Percentiles rank a stretch among this genome's conserved stretches.
Conservation (phyloP, 2,113 vertebrate genomes). For the Tichodroma muraria region DNA sequence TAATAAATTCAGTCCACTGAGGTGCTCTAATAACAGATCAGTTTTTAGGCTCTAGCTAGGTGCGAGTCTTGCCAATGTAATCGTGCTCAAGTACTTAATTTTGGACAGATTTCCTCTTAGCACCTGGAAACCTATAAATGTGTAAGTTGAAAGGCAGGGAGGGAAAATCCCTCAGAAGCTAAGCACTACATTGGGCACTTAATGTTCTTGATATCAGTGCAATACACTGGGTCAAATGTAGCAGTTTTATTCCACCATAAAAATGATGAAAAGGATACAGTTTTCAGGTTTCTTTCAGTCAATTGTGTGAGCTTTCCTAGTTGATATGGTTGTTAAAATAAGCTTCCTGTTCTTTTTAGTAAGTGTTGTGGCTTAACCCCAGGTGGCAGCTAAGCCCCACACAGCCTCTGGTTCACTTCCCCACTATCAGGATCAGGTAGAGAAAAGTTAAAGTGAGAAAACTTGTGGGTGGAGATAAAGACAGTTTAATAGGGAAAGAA, state of each 20-base stretch:
- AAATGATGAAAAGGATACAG: neutral
- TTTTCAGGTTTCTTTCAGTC: neutral
- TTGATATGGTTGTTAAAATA: neutral
- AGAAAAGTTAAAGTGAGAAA: neutral
- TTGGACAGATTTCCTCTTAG: neutral
- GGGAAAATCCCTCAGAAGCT: neutral
- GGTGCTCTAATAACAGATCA: neutral
- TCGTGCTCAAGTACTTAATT: neutral
- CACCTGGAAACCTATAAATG: neutral
- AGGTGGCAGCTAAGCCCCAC: neutral
- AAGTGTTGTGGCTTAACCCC: neutral
- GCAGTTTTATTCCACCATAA: neutral
- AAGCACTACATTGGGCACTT: neutral
- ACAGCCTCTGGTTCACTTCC: accelerated
- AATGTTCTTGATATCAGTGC: neutral
- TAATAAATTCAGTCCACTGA: neutral
- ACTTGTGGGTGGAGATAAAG: neutral
- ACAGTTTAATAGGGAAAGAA: neutral
- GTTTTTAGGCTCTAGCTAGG: neutral
- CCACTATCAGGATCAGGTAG: neutral
- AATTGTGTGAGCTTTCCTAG: neutral
- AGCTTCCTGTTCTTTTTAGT: neutral
- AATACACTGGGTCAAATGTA: neutral
- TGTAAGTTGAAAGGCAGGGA: neutral
- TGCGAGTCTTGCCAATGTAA: neutral